Evolutionary conservation across 2,113 vertebrate species (phyloP).

Genomic region (Falcunculus frontatus): DNA sequence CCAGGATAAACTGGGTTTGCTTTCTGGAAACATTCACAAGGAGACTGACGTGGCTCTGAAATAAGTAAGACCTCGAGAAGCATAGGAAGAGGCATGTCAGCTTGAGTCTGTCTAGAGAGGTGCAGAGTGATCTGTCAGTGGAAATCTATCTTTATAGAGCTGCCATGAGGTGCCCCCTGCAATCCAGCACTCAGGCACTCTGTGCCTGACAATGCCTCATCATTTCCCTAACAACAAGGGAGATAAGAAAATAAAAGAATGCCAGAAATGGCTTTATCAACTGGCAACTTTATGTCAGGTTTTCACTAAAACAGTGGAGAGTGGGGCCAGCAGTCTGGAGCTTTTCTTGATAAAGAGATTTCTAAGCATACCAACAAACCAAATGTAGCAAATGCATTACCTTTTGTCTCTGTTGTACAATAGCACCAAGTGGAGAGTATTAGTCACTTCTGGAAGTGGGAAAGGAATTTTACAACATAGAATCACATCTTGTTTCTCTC

Average conservation of each 20-base stretch:
- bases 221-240: conserved; percentile 27
- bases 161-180: not conserved
- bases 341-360: conserved; percentile 62
- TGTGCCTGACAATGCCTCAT: not conserved
- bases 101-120: not conserved
- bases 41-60: not conserved
- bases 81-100: not conserved
- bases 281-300: conserved; percentile 19
- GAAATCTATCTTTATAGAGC: not conserved
- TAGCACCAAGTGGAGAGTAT: conserved; percentile 39
- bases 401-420: conserved; percentile 56
- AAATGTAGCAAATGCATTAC: conserved; percentile 48
- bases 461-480: conserved; percentile 27
- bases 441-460: conserved; percentile 45
- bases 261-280: conserved; percentile 48
- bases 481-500: conserved; percentile 20
- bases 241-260: conserved; percentile 58
- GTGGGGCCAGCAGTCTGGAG: not conserved
- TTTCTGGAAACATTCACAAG: not conserved
- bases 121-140: not conserved
- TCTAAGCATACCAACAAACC: not conserved
- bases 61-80: not conserved
- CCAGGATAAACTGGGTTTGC: not conserved
- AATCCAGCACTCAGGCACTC: not conserved
- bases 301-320: conserved; percentile 61